Evolutionary conservation across 2,113 vertebrate species (phyloP).

Genomic region (Dipodomys spectabilis): DNA sequence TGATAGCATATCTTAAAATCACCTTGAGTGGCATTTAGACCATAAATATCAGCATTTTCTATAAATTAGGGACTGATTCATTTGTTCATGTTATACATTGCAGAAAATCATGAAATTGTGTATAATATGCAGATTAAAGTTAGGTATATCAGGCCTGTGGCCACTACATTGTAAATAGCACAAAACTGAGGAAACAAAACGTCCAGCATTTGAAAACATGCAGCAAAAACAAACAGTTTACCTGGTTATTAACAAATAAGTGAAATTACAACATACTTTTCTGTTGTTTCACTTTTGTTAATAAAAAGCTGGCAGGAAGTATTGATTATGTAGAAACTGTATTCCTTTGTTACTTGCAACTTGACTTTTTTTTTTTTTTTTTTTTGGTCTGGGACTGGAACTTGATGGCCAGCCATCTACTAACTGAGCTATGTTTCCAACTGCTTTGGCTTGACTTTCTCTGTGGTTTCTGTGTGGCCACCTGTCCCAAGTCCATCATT

Average conservation of each 20-base stretch:
- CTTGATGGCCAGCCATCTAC: too few relatives aligned
- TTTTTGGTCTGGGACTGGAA: too few relatives aligned
- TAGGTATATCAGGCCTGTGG: neutral
- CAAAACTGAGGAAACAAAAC: neutral
- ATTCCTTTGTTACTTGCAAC: neutral
- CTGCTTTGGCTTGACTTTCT: neutral
- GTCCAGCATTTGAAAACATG: neutral
- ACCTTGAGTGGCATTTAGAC: neutral
- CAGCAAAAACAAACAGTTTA: neutral
- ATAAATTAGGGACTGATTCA: neutral
- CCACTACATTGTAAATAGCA: neutral
- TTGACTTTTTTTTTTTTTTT: too few relatives aligned
- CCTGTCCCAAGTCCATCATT: neutral
- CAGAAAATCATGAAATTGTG: conserved; percentile 5
- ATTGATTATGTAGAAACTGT: neutral
- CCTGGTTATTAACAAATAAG: neutral
- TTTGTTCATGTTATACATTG: neutral
- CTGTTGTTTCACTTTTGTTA: conserved; percentile 15
- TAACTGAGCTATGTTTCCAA: too few relatives aligned
- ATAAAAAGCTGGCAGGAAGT: neutral
- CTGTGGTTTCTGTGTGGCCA: neutral
- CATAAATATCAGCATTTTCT: neutral
- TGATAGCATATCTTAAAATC: neutral
- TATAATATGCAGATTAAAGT: neutral
- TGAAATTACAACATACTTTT: neutral